A percentile compares a stretch with the other conserved stretches of the same genome.
phyloP scores from a whole-genome alignment of 1,140 invertebrate genomes.

The Trissolcus basalis region DNA sequence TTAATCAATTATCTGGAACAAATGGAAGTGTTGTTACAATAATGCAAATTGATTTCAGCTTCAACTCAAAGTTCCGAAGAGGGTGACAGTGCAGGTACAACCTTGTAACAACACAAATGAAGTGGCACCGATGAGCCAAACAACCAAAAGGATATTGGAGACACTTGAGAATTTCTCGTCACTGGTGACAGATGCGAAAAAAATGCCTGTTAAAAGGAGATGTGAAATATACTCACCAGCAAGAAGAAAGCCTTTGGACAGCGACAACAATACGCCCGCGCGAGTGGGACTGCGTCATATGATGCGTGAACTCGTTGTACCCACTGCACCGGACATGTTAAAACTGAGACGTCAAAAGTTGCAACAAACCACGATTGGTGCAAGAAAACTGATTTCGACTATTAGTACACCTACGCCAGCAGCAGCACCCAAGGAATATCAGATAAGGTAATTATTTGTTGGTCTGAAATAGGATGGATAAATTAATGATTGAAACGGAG shows the following conservation, averaged over 20 bases:
- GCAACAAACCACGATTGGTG: conserved; percentile 79
- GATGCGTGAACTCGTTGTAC: conserved; percentile 77
- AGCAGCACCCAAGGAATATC: conserved; percentile 64
- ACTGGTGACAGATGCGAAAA: conserved; percentile 83
- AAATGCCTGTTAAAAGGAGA: conserved; percentile 78
- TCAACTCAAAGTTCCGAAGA: conserved; percentile 69
- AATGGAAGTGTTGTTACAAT: no score
- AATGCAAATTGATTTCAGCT: no score
- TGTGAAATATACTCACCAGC: conserved; percentile 37
- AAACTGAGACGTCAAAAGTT: conserved; percentile 77
- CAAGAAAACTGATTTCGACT: conserved; percentile 79
- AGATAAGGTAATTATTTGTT: conserved; percentile 59
- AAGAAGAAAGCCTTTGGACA: conserved; percentile 62
- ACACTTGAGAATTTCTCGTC: conserved; percentile 85
- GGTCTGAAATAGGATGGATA: no score
- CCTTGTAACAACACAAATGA: conserved; percentile 69
- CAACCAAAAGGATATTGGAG: conserved; percentile 82
- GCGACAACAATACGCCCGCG: conserved; percentile 45
- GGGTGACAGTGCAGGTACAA: conserved; percentile 74
- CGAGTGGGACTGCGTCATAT: conserved; percentile 72
- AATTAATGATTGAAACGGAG: no score
- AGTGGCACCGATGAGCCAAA: conserved; percentile 76
- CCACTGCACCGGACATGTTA: conserved; percentile 79
- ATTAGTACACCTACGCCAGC: conserved; percentile 44
- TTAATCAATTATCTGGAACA: no score